Percentiles rank a stretch among this genome's conserved stretches.
Conservation (phyloP, 2,797 vertebrate species). For the Anableps anableps region DNA sequence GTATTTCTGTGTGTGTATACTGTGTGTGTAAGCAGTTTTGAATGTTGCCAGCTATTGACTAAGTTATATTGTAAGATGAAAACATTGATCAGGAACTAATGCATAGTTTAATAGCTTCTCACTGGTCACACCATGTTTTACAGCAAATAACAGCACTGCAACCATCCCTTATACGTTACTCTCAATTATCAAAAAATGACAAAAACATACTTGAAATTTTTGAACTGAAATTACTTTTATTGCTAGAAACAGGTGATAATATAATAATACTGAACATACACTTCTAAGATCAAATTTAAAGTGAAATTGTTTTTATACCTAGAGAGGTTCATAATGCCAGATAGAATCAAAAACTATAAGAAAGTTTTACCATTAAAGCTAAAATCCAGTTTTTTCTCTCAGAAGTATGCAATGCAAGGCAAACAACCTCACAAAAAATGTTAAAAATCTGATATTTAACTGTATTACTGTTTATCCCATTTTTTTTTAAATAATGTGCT, state of each 20-base stretch:
- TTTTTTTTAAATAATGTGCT: not conserved
- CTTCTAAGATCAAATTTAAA: not conserved
- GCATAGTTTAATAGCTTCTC: not conserved
- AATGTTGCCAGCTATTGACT: conserved; percentile 18
- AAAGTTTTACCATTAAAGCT: not conserved
- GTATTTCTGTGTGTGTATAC: not conserved
- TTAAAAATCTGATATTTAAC: not conserved
- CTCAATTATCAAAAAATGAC: not conserved
- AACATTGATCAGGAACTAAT: not conserved
- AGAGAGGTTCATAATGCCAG: not conserved
- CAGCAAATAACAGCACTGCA: not conserved
- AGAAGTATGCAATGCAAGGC: not conserved
- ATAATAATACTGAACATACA: not conserved
- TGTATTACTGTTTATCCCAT: not conserved
- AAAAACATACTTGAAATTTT: not conserved
- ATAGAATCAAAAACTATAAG: not conserved
- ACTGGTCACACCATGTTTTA: not conserved
- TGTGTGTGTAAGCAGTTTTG: conserved; percentile 8
- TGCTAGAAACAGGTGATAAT: not conserved
- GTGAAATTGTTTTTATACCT: not conserved
- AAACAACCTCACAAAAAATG: not conserved
- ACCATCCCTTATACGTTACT: not conserved
- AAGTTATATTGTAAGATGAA: not conserved
- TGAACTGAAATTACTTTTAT: not conserved
- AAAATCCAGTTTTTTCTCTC: not conserved